A percentile compares a stretch with the other conserved stretches of the same genome.
phyloP scores from a whole-genome alignment of 2,797 vertebrate genomes.

The Cyclopterus lumpus region DNA sequence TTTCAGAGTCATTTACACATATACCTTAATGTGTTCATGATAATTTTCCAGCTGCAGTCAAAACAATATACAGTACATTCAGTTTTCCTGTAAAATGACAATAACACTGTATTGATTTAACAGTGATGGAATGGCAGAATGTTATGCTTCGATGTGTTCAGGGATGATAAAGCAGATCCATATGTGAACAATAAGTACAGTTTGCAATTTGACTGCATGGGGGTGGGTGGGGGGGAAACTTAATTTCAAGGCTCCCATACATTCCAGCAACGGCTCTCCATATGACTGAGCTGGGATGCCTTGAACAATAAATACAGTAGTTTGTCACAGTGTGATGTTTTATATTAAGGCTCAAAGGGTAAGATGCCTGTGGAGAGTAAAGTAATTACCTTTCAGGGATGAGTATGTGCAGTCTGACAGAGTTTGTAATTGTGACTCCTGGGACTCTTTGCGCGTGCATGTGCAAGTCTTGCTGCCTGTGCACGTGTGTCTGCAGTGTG shows the following conservation, averaged over 20 bases:
- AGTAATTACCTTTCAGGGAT: constrained; percentile 65
- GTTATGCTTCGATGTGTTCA: background rate
- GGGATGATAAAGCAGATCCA: constrained; percentile 17
- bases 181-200: constrained; percentile 17
- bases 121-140: background rate
- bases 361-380: constrained; percentile 44
- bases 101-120: constrained; percentile 19
- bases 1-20: too few species aligned
- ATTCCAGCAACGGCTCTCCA: background rate
- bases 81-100: constrained; percentile 1
- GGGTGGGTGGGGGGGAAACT: background rate
- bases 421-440: constrained; percentile 48
- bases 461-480: background rate
- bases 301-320: constrained; percentile 52
- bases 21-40: background rate
- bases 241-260: constrained; percentile 18
- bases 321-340: constrained; percentile 53
- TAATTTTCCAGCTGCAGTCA: background rate
- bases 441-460: constrained; percentile 16
- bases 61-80: background rate
- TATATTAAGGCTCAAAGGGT: constrained; percentile 49
- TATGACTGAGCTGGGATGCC: constrained; percentile 29
- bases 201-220: constrained; percentile 25
- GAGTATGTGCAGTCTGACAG: constrained; percentile 45
- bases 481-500: background rate